phyloP scores from a whole-genome alignment of 2,113 vertebrate genomes.

The Pelodiscus sinensis region DNA sequence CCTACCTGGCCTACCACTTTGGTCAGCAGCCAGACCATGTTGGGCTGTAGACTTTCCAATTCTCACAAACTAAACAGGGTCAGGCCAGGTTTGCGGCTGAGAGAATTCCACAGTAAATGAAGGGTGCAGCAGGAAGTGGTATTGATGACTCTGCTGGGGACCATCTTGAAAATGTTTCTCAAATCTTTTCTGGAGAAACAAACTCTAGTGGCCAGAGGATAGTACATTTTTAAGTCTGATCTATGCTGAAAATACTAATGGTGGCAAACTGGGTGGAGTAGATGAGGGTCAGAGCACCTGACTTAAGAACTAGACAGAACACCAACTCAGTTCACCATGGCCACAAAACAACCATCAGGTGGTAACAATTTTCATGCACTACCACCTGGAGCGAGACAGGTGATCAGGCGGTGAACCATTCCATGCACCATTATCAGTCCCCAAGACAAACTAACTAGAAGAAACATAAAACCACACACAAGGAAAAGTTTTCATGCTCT shows the following conservation, averaged over 20 bases:
- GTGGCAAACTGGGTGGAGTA: constrained; percentile 12
- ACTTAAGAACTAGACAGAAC: not conserved
- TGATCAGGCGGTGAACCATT: not conserved
- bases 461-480: not conserved
- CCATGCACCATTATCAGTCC: not conserved
- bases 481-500: not conserved
- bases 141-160: constrained; percentile 39
- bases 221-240: not conserved
- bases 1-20: constrained; percentile 46
- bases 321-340: not conserved
- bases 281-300: not conserved
- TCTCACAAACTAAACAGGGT: constrained; percentile 55
- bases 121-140: constrained; percentile 33
- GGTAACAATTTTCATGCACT: not conserved
- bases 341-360: not conserved
- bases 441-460: not conserved
- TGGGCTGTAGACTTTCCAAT: constrained; percentile 31
- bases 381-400: not conserved
- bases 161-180: constrained; percentile 41
- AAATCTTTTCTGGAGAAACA: constrained; percentile 24
- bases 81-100: constrained; percentile 57
- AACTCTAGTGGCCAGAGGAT: not conserved
- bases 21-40: constrained; percentile 30
- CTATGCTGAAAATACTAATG: not conserved
- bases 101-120: constrained; percentile 21